Evolutionary conservation across 2,888 invertebrate genomes (phyloP).

Genomic region (Odontothrips loti): DNA sequence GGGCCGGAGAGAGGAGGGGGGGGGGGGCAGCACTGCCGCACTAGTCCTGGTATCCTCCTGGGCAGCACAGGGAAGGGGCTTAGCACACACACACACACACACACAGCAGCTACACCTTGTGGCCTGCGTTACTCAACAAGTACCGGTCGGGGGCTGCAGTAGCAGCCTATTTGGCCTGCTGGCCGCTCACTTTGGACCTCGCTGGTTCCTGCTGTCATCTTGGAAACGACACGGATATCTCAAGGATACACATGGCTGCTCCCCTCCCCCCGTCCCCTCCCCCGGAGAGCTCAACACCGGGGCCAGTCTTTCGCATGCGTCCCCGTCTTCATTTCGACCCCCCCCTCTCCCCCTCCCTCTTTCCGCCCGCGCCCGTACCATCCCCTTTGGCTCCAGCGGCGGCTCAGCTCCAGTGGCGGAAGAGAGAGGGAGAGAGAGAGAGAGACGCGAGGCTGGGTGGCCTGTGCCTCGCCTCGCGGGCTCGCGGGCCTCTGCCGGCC

Average conservation of each 20-base stretch:
- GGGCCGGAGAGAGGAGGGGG: background rate
- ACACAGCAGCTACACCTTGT: too few relatives aligned
- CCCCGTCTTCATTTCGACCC: background rate
- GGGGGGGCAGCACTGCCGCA: background rate
- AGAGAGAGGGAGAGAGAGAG: background rate
- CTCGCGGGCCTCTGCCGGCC: background rate
- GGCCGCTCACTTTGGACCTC: too few relatives aligned
- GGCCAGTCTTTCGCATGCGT: background rate
- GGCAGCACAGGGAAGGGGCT: too few relatives aligned
- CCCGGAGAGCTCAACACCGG: background rate
- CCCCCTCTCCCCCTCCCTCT: slow-evolving; percentile 4
- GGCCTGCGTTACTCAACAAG: too few relatives aligned
- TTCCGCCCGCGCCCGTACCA: background rate
- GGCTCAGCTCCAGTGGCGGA: background rate
- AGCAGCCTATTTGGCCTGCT: too few relatives aligned
- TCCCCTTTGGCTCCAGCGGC: background rate
- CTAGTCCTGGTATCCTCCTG: background rate
- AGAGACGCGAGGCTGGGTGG: background rate
- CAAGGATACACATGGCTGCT: background rate
- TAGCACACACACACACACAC: too few relatives aligned
- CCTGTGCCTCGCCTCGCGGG: background rate
- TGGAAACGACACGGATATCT: too few relatives aligned
- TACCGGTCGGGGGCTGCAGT: background rate
- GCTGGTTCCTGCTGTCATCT: too few relatives aligned
- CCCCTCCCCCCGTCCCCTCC: background rate